Conservation (phyloP, 2,797 vertebrate species). For the Crax fasciolata region DNA sequence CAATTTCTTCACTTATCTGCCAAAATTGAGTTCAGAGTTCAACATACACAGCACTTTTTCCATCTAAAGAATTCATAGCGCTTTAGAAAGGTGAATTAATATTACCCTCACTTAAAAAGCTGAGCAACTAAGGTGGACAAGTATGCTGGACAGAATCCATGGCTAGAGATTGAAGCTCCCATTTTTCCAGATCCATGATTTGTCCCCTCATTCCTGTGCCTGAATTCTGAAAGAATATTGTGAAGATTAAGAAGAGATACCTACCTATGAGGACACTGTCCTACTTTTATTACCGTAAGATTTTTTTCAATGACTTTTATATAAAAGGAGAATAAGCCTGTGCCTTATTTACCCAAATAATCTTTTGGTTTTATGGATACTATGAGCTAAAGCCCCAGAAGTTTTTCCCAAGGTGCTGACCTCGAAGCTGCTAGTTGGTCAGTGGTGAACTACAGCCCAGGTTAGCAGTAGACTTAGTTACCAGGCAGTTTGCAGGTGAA, state of each 20-base stretch:
- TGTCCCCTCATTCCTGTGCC: not conserved
- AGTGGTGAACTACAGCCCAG: not conserved
- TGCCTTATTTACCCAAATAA: not conserved
- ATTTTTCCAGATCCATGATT: not conserved
- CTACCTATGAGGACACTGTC: not conserved
- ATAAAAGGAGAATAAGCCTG: not conserved
- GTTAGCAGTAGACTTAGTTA: constrained; percentile 14
- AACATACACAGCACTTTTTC: constrained; percentile 24
- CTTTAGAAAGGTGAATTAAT: constrained; percentile 55
- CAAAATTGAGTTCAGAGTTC: constrained; percentile 56
- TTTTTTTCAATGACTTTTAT: not conserved
- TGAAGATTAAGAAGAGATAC: not conserved
- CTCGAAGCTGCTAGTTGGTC: not conserved
- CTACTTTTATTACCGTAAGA: not conserved
- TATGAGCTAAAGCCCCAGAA: not conserved
- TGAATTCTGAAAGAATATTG: not conserved
- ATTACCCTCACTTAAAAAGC: constrained; percentile 36
- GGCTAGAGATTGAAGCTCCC: not conserved
- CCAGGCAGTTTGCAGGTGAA: not conserved
- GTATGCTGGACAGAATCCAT: not conserved
- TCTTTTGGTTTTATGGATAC: not conserved
- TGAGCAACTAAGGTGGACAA: not conserved
- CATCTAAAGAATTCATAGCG: constrained; percentile 42
- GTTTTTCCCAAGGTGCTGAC: not conserved
- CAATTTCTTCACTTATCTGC: constrained; percentile 60